Evolutionary conservation across 1,140 invertebrate genomes (phyloP), one percentile per base, ranked within the genome.

Genomic region (Drosophila virilis): DNA sequence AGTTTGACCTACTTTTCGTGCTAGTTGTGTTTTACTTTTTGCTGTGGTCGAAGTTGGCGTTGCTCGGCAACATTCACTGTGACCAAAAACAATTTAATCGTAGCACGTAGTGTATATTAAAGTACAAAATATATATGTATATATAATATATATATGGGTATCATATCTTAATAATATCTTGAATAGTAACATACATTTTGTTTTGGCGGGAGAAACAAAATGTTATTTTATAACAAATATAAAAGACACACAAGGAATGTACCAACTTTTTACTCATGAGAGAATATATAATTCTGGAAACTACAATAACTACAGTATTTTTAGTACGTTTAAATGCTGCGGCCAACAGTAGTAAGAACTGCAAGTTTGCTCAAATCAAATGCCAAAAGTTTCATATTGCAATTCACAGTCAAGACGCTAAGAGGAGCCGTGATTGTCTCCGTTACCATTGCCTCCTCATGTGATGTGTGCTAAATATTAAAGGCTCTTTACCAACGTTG

Each of bases 1-100:
- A 68, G 80, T 78, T 80, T 88, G 84, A 89, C 84, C 84, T 65
- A 88, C 84, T 84, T 88, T 88, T 62, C 33, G 60, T 64, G 46
- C 60, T 64, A 60, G 64, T 69, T 64, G 61, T 70, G 66, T 75
- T 73, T 68, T 60, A 62, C 46, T 83, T 80, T 77, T 86, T 79
- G 73, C 74, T 77, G 79, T 78, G 79, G 83, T 74, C 61, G 52
- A 52, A 67, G 51, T 62, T 59, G 62, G 52, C 59, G 58, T 54
- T 78, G 62, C 70, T 65, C 54, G 65, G 78, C 76, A 79, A 78
- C 83, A 88, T 89, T 88, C 83, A 88, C 83, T 74, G 67, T 72
- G 43, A 37, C 61, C 52, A 68, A 71, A 74, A 74, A 61, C 42
- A 46, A 61, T 61, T 69, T 69, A 50, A 69, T 69, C 57, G 43